Percentiles rank a stretch among this genome's conserved stretches.
Evolutionary conservation across 2,888 invertebrate genomes (phyloP).

Genomic region (Fragum sueziense): DNA sequence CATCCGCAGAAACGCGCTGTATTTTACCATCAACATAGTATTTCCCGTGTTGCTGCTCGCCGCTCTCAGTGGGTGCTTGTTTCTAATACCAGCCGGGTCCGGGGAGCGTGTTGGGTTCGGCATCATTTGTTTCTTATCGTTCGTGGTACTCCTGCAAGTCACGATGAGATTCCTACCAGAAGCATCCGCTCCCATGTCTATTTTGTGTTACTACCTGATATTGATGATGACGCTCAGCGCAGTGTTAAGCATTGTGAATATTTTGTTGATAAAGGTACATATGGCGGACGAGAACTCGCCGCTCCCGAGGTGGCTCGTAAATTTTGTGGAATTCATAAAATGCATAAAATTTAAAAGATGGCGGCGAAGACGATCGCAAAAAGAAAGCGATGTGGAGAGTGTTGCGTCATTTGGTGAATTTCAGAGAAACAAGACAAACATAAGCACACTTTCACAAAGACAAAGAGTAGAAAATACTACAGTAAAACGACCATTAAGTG

Average conservation of each 20-base stretch:
- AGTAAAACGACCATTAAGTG: not conserved
- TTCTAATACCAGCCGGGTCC: conserved; percentile 54
- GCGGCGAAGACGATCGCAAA: not conserved
- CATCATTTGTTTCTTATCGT: conserved; percentile 57
- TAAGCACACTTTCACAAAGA: not conserved
- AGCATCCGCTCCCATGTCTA: conserved; percentile 58
- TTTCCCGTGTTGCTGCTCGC: conserved; percentile 52
- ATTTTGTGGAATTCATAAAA: conserved; percentile 47
- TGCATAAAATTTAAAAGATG: conserved; percentile 42
- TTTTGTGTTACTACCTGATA: conserved; percentile 57
- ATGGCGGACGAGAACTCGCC: conserved; percentile 4
- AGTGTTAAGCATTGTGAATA: conserved; percentile 40
- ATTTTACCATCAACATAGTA: conserved; percentile 55
- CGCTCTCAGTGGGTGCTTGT: conserved; percentile 50
- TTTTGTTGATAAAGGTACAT: conserved; percentile 44
- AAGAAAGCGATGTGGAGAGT: not conserved
- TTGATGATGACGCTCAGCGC: conserved; percentile 55
- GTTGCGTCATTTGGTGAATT: not conserved
- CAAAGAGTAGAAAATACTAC: too few relatives aligned
- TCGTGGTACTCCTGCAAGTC: conserved; percentile 55
- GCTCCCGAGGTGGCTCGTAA: conserved; percentile 37
- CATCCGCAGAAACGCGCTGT: conserved; percentile 35
- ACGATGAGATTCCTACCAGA: conserved; percentile 55
- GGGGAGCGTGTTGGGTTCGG: conserved; percentile 56
- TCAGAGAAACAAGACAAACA: not conserved